Evolutionary conservation across 30 jellyfish, hydroid and myxozoan species (phyloP).

Genomic region (Chrysaora quinquecirrha): DNA sequence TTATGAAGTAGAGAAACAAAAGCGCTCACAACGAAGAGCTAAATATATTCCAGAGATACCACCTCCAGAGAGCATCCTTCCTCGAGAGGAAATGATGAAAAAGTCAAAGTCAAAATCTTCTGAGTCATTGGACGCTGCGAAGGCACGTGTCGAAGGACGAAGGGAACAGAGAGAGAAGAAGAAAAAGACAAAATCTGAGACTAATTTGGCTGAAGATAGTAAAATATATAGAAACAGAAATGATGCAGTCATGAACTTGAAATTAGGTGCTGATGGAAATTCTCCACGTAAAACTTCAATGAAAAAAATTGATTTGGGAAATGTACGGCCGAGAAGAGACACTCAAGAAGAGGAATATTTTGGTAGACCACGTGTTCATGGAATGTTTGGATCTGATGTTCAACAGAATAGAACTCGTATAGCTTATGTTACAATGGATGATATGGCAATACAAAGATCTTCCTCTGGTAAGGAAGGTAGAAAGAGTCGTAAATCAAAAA

Average conservation of each 20-base stretch:
- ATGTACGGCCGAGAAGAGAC: constrained; percentile 64
- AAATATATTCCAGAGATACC: constrained; percentile 64
- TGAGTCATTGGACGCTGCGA: constrained; percentile 89
- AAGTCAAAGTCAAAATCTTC: constrained; percentile 73
- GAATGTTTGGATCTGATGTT: constrained; percentile 87
- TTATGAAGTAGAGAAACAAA: constrained; percentile 91
- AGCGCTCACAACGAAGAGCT: constrained; percentile 87
- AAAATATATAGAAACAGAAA: constrained; percentile 37
- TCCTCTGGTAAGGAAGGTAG: constrained; percentile 58
- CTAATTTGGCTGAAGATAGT: constrained; percentile 70
- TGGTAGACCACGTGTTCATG: constrained; percentile 81
- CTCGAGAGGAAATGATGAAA: constrained; percentile 10
- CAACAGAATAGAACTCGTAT: constrained; percentile 85
- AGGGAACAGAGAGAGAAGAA: constrained; percentile 84
- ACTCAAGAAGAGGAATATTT: constrained; percentile 59
- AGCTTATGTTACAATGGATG: constrained; percentile 93
- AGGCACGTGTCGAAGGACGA: constrained; percentile 94
- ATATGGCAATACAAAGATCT: constrained; percentile 87
- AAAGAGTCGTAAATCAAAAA: constrained; percentile 63
- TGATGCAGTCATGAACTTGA: constrained; percentile 76
- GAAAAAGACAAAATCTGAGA: constrained; percentile 91
- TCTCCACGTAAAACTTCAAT: constrained; percentile 77
- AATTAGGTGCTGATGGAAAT: constrained; percentile 62
- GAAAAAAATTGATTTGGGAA: constrained; percentile 76
- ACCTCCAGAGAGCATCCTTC: constrained; percentile 62